Evolutionary conservation across 2,888 invertebrate species (phyloP).

Genomic region (Drosophila histrio): DNA sequence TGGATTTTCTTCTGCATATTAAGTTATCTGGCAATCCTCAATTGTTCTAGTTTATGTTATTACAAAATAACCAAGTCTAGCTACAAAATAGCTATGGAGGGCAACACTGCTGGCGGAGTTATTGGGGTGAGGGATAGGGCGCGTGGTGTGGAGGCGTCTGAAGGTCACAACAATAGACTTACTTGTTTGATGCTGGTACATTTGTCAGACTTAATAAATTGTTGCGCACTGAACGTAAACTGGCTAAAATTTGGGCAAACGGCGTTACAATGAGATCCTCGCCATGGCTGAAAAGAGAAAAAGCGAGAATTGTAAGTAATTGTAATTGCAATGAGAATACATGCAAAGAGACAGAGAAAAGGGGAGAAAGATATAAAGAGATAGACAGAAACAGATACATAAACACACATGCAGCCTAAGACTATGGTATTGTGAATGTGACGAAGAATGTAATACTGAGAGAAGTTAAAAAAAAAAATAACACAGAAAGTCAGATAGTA

Average conservation of each 20-base stretch:
- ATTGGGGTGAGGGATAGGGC: background rate
- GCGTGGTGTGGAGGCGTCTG: constrained; percentile 14
- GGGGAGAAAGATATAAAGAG: background rate
- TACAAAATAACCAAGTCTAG: no score
- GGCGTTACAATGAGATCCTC: constrained; percentile 99
- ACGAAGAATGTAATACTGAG: background rate
- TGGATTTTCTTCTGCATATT: no score
- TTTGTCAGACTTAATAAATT: constrained; percentile 99
- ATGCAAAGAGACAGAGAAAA: background rate
- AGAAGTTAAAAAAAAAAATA: background rate
- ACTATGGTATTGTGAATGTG: background rate
- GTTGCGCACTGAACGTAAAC: constrained; percentile 98
- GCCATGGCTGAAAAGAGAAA: constrained; percentile 88
- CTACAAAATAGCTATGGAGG: no score
- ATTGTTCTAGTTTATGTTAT: no score
- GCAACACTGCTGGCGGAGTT: no score
- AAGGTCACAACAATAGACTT: constrained; percentile 68
- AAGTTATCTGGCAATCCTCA: no score
- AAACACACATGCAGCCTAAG: background rate
- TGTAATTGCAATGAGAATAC: background rate
- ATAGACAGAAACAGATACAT: background rate
- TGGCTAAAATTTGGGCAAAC: constrained; percentile 99
- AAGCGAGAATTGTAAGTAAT: background rate
- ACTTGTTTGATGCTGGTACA: constrained; percentile 91
- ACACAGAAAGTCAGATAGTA: no score